These are phyloP conservation scores for Mormyrops boulengeri DNA, from an alignment of 2,797 vertebrate species.

Conservation along the genomic window DNA sequence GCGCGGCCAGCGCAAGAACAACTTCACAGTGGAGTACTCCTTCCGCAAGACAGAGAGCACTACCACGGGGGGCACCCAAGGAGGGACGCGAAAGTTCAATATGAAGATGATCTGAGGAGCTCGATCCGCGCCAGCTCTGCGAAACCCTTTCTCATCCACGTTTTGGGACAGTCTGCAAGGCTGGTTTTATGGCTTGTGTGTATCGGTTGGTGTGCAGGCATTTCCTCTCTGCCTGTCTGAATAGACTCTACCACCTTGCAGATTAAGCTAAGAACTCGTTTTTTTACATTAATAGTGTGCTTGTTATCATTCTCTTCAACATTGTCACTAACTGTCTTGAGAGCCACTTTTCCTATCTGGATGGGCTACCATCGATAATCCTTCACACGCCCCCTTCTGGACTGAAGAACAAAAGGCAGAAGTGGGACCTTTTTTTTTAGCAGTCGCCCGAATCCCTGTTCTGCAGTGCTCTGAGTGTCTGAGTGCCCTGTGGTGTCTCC, in stretches of 20 bases:
- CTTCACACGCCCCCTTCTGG: background rate
- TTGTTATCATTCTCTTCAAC: background rate
- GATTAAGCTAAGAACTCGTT: background rate
- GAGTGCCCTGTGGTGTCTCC: background rate
- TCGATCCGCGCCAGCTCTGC: conserved; percentile 41
- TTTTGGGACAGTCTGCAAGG: background rate
- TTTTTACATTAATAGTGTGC: background rate
- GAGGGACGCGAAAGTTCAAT: conserved; percentile 91
- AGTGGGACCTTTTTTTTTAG: background rate
- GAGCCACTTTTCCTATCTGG: background rate
- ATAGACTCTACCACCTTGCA: background rate
- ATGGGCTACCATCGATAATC: background rate
- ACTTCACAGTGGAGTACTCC: conserved; percentile 95
- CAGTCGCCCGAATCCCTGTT: background rate
- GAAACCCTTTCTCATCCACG: background rate
- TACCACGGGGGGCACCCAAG: conserved; percentile 64
- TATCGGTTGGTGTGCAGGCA: background rate
- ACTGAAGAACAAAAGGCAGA: background rate
- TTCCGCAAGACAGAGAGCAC: conserved; percentile 90
- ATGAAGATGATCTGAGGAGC: conserved; percentile 98
- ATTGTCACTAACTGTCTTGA: background rate
- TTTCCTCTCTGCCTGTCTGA: background rate
- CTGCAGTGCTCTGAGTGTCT: background rate
- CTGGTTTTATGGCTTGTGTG: background rate
- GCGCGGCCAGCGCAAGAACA: conserved; percentile 91